phyloP scores from a whole-genome alignment of 2,113 vertebrate species.

The Prinia subflava region DNA sequence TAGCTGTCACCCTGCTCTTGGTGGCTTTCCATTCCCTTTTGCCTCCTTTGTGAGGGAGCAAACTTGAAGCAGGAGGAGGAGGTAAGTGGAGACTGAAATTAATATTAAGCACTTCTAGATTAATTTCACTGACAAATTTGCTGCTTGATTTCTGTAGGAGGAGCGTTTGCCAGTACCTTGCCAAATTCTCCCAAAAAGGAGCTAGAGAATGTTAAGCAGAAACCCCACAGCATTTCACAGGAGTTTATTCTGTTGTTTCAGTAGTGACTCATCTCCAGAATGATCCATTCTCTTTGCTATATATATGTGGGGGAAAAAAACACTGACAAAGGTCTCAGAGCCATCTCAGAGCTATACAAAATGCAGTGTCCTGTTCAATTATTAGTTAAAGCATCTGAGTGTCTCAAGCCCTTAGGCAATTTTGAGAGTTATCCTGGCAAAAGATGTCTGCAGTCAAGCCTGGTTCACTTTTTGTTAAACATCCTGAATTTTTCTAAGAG shows the following conservation, averaged over 20 bases:
- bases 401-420: neutral
- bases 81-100: neutral
- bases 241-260: slow-evolving; percentile 41
- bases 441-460: neutral
- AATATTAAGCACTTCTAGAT: neutral
- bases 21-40: neutral
- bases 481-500: neutral
- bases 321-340: neutral
- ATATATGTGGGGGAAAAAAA: neutral
- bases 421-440: neutral
- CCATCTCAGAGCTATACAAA: neutral
- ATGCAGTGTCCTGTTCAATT: neutral
- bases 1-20: neutral
- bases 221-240: neutral
- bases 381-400: neutral
- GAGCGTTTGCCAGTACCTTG: neutral
- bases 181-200: neutral
- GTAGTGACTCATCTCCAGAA: slow-evolving; percentile 40
- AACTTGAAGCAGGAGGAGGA: neutral
- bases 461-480: neutral
- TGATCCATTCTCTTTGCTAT: neutral
- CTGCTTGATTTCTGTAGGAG: slow-evolving; percentile 23
- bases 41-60: neutral
- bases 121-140: neutral
- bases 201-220: neutral